A percentile compares a stretch with the other conserved stretches of the same genome.
These are phyloP conservation scores for Torymus texanus DNA, from an alignment of 2,888 invertebrate species.

Conservation along the genomic window DNA sequence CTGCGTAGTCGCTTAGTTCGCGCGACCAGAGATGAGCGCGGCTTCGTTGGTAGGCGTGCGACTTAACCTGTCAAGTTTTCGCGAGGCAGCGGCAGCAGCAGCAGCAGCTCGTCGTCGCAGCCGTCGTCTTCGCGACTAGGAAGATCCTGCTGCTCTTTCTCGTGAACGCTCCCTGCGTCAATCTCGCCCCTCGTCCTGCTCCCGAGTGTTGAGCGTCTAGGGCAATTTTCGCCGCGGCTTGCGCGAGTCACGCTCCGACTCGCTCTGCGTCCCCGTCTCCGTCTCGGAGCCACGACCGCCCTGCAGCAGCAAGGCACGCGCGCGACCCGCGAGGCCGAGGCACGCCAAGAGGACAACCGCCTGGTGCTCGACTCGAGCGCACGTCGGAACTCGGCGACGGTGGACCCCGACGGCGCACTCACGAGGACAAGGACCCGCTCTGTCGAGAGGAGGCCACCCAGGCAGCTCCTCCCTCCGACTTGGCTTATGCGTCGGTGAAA, in stretches of 20 bases:
- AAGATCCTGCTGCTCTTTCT: constrained; percentile 24
- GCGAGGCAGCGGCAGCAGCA: constrained; percentile 43
- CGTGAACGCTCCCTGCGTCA: background rate
- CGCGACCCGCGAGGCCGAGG: background rate
- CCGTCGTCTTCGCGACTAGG: constrained; percentile 26
- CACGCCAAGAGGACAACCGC: background rate
- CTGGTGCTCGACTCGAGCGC: background rate
- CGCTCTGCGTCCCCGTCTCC: constrained; percentile 7
- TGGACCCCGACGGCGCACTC: background rate
- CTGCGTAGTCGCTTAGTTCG: background rate
- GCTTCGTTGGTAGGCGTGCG: constrained; percentile 57
- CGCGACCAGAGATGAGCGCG: constrained; percentile 42
- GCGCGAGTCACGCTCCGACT: constrained; percentile 28
- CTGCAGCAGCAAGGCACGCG: too few relatives aligned
- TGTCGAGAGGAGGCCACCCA: background rate
- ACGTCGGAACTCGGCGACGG: too few relatives aligned
- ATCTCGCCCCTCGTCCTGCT: too few relatives aligned
- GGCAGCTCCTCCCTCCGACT: constrained; percentile 7
- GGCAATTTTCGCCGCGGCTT: constrained; percentile 42
- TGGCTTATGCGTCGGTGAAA: constrained; percentile 70
- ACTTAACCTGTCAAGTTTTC: constrained; percentile 57
- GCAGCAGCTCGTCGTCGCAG: constrained; percentile 35
- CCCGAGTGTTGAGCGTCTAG: too few relatives aligned
- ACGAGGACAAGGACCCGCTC: background rate
- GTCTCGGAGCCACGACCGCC: constrained; percentile 9